Conservation (phyloP, 2,888 invertebrate genomes). For the Brachylomia viminalis region DNA sequence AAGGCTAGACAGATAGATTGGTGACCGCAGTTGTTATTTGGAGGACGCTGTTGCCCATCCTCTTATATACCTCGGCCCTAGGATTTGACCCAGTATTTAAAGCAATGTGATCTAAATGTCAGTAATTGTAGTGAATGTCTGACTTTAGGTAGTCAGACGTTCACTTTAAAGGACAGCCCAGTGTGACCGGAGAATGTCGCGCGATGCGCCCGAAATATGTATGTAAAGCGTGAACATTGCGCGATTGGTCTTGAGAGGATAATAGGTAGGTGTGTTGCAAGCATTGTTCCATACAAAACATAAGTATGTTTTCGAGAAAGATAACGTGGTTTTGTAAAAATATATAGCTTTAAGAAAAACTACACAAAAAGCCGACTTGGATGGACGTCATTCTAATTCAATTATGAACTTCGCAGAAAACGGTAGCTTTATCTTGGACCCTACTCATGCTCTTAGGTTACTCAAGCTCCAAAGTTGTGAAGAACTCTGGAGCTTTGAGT, state of each 20-base stretch:
- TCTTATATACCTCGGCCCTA: background rate
- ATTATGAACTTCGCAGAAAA: no score
- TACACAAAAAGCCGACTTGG: no score
- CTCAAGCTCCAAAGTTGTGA: no score
- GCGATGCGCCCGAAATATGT: constrained; percentile 8
- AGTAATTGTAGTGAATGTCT: constrained; percentile 46
- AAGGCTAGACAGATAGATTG: no score
- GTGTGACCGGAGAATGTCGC: constrained; percentile 39
- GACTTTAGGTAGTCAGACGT: constrained; percentile 20
- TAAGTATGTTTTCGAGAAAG: background rate
- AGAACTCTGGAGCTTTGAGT: no score
- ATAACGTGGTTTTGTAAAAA: no score
- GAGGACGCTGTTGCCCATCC: background rate
- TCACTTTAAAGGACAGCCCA: constrained; percentile 54
- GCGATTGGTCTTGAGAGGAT: constrained; percentile 14
- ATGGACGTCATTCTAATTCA: no score
- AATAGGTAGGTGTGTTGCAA: background rate
- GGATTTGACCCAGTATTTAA: constrained; percentile 25
- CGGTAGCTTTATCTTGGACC: no score
- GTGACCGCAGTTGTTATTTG: background rate
- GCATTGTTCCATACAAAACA: background rate
- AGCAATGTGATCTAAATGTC: constrained; percentile 25
- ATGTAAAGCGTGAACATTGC: background rate
- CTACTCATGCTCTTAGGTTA: no score
- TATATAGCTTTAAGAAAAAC: no score